Evolutionary conservation across 2,113 vertebrate genomes (phyloP).

Genomic region (Heterochromis multidens): DNA sequence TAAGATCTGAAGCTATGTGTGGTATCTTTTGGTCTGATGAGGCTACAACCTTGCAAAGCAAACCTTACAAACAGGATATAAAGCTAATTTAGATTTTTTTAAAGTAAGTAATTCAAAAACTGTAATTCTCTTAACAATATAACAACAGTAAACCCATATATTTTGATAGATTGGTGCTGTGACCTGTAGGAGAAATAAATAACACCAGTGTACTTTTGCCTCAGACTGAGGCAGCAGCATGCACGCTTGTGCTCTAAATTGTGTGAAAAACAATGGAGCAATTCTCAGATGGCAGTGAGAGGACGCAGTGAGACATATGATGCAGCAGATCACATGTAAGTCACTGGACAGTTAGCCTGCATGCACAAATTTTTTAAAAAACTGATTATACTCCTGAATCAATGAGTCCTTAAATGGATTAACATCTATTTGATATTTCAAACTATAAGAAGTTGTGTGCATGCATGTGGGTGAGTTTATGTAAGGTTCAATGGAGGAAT

Average conservation of each 20-base stretch:
- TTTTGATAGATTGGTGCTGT: not conserved
- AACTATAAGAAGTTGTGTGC: not conserved
- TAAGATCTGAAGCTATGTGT: not conserved
- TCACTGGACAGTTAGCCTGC: not conserved
- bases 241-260: not conserved
- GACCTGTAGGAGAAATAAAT: not conserved
- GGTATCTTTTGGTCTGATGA: not conserved
- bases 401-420: not conserved
- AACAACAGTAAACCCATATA: not conserved
- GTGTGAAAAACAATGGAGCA: conserved; percentile 18
- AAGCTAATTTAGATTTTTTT: too few relatives aligned
- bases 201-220: not conserved
- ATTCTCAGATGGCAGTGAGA: conserved; percentile 22
- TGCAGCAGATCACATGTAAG: conserved; percentile 24
- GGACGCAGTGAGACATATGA: not conserved
- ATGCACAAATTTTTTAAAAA: not conserved
- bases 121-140: not conserved
- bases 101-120: not conserved
- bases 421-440: not conserved
- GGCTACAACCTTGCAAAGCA: not conserved
- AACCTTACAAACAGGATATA: not conserved
- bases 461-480: not conserved
- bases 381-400: not conserved
- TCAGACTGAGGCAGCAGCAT: not conserved
- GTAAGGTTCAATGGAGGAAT: not conserved